Conservation (phyloP, 53 echinoderm and acorn worm species). For the Holothuria leucospilota region DNA sequence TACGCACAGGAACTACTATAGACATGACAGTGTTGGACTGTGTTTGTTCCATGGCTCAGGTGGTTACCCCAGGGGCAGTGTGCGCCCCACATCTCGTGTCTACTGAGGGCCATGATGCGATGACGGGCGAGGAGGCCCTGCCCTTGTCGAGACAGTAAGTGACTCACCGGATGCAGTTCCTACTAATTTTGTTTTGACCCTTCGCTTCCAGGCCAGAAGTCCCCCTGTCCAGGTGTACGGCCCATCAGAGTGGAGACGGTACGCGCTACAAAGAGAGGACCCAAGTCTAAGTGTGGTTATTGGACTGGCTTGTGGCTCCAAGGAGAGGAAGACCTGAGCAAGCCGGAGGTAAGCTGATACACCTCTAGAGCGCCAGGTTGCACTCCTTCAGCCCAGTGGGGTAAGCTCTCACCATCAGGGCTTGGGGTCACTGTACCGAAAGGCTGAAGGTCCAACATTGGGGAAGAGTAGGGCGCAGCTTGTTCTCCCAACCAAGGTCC, state of each 20-base stretch:
- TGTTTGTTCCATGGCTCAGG: too few species aligned
- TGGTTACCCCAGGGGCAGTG: too few species aligned
- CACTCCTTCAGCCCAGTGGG: slow-evolving; percentile 35
- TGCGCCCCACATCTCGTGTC: too few species aligned
- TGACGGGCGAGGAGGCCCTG: neutral
- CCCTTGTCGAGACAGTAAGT: slow-evolving; percentile 32
- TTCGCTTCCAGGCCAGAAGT: neutral
- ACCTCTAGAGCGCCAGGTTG: neutral
- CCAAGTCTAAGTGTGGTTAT: slow-evolving; percentile 26
- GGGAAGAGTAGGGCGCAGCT: slow-evolving; percentile 20
- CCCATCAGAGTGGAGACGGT: slow-evolving; percentile 12
- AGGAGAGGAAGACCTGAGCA: slow-evolving; percentile 5
- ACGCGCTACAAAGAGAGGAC: too few species aligned
- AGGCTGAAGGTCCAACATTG: slow-evolving; percentile 79
- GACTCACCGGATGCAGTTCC: slow-evolving; percentile 48
- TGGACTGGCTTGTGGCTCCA: neutral
- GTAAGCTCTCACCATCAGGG: slow-evolving; percentile 62
- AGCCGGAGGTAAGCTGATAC: neutral
- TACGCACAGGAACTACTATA: too few species aligned
- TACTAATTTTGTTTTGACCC: neutral
- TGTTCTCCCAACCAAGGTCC: slow-evolving; percentile 6
- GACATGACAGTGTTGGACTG: neutral
- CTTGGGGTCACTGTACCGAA: slow-evolving; percentile 71
- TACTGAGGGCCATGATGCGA: neutral
- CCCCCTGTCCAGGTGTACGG: slow-evolving; percentile 22